Percentiles rank a stretch among this genome's conserved stretches.
These are phyloP conservation scores for Antedon mediterranea DNA, from an alignment of 53 echinoderm and acorn worm genomes.

Conservation along the genomic window DNA sequence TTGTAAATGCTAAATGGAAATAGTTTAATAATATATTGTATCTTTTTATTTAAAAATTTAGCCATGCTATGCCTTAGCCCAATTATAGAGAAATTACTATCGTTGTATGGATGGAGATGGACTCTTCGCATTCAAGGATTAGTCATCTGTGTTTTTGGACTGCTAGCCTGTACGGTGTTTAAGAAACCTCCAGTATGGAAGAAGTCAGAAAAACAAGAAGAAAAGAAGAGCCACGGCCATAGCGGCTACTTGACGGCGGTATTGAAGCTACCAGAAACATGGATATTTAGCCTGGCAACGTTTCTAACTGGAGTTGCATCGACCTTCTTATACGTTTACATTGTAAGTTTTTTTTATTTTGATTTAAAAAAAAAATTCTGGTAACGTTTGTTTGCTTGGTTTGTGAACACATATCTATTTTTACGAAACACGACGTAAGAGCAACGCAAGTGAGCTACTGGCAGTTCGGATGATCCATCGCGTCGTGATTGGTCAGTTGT, in stretches of 20 bases:
- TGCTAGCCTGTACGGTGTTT: background rate
- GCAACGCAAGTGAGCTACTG: too few species aligned
- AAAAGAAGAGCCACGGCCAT: background rate
- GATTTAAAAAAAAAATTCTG: too few species aligned
- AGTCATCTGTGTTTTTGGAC: background rate
- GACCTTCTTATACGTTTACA: background rate
- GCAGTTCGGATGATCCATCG: too few species aligned
- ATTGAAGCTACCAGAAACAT: background rate
- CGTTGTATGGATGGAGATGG: background rate
- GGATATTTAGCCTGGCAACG: background rate
- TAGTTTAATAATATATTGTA: background rate
- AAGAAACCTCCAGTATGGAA: conserved; percentile 1
- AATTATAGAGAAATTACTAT: background rate
- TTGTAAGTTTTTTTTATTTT: too few species aligned
- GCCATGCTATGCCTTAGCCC: background rate
- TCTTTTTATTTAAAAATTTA: background rate
- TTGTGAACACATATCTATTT: too few species aligned
- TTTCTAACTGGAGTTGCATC: background rate
- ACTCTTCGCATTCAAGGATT: background rate
- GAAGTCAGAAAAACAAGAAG: background rate
- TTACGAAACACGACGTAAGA: too few species aligned
- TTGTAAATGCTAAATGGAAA: too few species aligned
- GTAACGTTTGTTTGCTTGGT: too few species aligned
- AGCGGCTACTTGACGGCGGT: background rate
- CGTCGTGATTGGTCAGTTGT: too few species aligned